Evolutionary conservation across 2,888 invertebrate species (phyloP), one percentile per base, ranked within the genome.

Genomic region (Syritta pipiens): DNA sequence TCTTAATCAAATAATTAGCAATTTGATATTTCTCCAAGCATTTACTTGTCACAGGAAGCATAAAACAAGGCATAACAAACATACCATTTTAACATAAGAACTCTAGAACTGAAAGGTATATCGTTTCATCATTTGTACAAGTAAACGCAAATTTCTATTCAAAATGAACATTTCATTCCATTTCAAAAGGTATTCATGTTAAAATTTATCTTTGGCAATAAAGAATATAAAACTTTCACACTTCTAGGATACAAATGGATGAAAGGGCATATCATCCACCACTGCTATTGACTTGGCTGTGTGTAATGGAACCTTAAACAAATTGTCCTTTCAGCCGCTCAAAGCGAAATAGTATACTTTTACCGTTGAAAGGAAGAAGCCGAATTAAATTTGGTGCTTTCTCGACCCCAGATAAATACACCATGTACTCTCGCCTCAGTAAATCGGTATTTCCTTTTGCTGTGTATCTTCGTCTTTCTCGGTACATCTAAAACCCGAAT

Each of bases 301-400:
- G 67, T 42, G 19, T 40, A 68, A 59, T 68, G 40, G 30, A 68
- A 49, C 68, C 59, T 40, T 49, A 68, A 59, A 59, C 59, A 68
- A 68, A 68, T 68, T 59, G 68, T 59, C 57, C 48, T 68, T 59
- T 68, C 59, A 59, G 40, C 57, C 59, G 26, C 57, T 49, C 40
- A 59, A 42, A 42, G 59, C 17, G 49, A 42, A 59, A 49, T 40
- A 37, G 46, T 57, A 37, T 20, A 37, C 17, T 37, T 24, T 65
- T 35, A 32, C 46, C 24, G 30, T 32, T 42, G n/a, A 32, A 12
- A 51, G 42, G 22, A 42, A 17, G 10, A 46, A 26, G 53, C 22
- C 12, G 20, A 49, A 68, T 49, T 49, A 49, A 49, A 49, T 49
- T 68, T 40, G 30, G 3, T 40, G 17, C 19, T n/a, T 32, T 30